A percentile compares a stretch with the other conserved stretches of the same genome.
These are phyloP conservation scores for Ceryle rudis DNA, from an alignment of 2,797 vertebrate genomes.

Conservation along the genomic window DNA sequence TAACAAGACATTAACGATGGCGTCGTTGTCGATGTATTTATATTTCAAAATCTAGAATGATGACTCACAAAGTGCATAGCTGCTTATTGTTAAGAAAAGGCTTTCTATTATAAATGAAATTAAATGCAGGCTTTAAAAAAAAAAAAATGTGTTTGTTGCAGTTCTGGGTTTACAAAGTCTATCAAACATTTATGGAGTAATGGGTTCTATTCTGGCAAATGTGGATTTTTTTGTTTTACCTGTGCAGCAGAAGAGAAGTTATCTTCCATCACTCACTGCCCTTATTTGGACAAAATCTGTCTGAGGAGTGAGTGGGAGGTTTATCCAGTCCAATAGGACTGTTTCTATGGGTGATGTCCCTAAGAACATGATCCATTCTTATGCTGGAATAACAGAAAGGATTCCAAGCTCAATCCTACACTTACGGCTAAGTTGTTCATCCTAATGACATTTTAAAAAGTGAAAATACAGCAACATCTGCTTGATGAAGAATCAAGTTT, in stretches of 20 bases:
- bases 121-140: neutral
- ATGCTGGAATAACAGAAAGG: neutral
- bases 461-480: neutral
- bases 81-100: neutral
- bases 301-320: neutral
- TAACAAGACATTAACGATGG: neutral
- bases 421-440: neutral
- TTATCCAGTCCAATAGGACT: neutral
- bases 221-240: neutral
- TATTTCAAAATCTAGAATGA: neutral
- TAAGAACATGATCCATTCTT: neutral
- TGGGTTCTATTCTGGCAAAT: neutral
- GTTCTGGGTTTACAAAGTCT: neutral
- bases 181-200: neutral
- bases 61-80: neutral
- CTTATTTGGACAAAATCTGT: neutral
- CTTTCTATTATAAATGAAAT: neutral
- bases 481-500: neutral
- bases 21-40: neutral
- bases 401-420: neutral
- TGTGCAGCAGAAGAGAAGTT: neutral
- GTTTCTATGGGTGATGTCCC: neutral
- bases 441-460: neutral
- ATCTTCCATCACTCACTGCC: neutral
- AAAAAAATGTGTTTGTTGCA: neutral